phyloP scores from a whole-genome alignment of 1,140 invertebrate species.

The Drosophila virilis region DNA sequence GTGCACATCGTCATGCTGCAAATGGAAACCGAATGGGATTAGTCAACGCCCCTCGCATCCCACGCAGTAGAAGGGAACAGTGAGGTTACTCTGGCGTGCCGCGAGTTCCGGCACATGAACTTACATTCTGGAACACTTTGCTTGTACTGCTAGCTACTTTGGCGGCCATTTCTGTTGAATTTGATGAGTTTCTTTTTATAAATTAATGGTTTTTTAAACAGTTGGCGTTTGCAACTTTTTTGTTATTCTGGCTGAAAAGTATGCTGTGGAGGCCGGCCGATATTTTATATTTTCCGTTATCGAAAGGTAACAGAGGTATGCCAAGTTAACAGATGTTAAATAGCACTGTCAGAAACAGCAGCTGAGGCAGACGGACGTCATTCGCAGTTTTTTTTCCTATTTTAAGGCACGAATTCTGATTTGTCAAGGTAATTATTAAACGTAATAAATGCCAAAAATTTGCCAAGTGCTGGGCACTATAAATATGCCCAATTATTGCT shows the following conservation, averaged over 20 bases:
- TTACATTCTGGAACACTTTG: slow-evolving; percentile 79
- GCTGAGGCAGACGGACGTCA: slow-evolving; percentile 39
- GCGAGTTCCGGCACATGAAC: slow-evolving; percentile 5
- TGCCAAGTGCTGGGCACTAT: slow-evolving; percentile 68
- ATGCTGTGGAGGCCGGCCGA: slow-evolving; percentile 12
- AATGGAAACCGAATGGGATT: slow-evolving; percentile 1
- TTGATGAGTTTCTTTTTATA: slow-evolving; percentile 54
- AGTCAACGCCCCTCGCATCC: slow-evolving; percentile 8
- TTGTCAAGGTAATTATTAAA: slow-evolving; percentile 71
- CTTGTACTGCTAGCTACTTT: slow-evolving; percentile 72
- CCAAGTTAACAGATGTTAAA: slow-evolving; percentile 11
- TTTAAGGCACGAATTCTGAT: slow-evolving; percentile 47
- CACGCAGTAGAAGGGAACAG: no score
- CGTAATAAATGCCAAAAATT: slow-evolving; percentile 53
- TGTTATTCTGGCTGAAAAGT: slow-evolving; percentile 12
- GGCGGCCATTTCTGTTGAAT: slow-evolving; percentile 64
- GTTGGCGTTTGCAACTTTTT: slow-evolving; percentile 41
- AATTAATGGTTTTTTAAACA: slow-evolving; percentile 60
- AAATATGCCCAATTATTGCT: slow-evolving; percentile 73
- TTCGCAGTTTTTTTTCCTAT: slow-evolving; percentile 43
- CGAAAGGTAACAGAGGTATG: slow-evolving; percentile 13
- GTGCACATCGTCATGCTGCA: slow-evolving; percentile 90
- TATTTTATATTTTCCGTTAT: background rate
- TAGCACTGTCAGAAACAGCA: slow-evolving; percentile 34
- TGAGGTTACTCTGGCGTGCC: slow-evolving; percentile 68